Evolutionary conservation across 2,888 invertebrate species (phyloP).

Genomic region (Ichneumoninae sp.): DNA sequence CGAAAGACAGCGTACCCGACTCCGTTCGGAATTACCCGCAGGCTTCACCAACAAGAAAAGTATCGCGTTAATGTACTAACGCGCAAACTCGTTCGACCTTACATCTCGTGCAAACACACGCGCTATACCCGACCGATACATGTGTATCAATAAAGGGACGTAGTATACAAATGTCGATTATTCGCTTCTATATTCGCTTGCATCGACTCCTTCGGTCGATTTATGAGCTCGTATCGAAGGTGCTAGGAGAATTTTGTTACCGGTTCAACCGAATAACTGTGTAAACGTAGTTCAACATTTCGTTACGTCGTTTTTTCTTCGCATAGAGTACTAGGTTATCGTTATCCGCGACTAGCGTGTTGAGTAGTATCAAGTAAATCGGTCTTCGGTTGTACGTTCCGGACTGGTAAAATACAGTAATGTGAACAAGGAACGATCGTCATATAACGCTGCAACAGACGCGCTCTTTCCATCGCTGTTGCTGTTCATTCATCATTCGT

Average conservation of each 20-base stretch:
- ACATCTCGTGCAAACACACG: conserved; percentile 14
- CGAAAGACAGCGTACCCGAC: conserved; percentile 22
- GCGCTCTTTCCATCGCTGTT: too few relatives aligned
- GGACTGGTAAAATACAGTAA: neutral
- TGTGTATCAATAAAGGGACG: neutral
- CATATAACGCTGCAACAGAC: too few relatives aligned
- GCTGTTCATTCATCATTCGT: too few relatives aligned
- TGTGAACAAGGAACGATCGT: too few relatives aligned
- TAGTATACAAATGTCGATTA: conserved; percentile 16
- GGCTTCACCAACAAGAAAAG: conserved; percentile 26
- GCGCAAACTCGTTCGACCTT: conserved; percentile 44
- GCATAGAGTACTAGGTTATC: too few relatives aligned
- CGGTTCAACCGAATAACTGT: too few relatives aligned
- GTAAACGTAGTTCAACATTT: neutral
- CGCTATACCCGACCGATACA: neutral
- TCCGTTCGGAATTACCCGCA: conserved; percentile 56
- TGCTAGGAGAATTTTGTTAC: too few relatives aligned
- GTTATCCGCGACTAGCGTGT: conserved; percentile 20
- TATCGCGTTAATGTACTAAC: conserved; percentile 57
- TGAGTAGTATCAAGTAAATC: conserved; percentile 38
- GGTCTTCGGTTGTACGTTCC: conserved; percentile 25
- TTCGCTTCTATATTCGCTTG: neutral
- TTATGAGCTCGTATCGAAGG: neutral
- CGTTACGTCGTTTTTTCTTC: neutral
- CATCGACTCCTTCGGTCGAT: neutral